Conservation (phyloP, 1,140 invertebrate genomes). For the Bradynema listronoti region DNA sequence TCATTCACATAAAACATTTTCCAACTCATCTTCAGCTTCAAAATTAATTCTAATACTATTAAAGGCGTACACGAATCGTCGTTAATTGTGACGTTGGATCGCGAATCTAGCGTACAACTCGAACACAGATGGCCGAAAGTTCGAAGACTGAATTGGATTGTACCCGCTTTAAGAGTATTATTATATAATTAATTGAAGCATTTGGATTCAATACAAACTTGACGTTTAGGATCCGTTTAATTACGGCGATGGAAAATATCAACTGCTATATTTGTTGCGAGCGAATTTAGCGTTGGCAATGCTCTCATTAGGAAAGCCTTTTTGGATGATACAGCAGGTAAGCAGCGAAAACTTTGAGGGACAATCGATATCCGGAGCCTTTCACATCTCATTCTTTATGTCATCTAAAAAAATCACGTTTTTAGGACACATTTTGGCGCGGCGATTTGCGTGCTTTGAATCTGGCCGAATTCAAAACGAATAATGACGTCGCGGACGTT, state of each 20-base stretch:
- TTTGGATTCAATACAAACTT: background rate
- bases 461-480: background rate
- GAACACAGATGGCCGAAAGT: constrained; percentile 44
- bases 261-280: constrained; percentile 49
- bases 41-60: too few relatives aligned
- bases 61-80: constrained; percentile 42
- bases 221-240: constrained; percentile 46
- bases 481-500: constrained; percentile 23
- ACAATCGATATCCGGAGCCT: background rate
- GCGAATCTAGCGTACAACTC: constrained; percentile 25
- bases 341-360: background rate
- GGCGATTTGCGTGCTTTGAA: constrained; percentile 42
- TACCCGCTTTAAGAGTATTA: constrained; percentile 42
- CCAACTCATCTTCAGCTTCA: too few relatives aligned
- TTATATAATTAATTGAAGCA: background rate
- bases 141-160: constrained; percentile 45
- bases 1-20: too few relatives aligned
- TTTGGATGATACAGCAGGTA: constrained; percentile 57
- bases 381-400: background rate
- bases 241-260: constrained; percentile 54
- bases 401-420: constrained; percentile 8
- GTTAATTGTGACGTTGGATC: constrained; percentile 51
- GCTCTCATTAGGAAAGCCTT: constrained; percentile 35
- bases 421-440: constrained; percentile 48
- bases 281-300: constrained; percentile 49